Evolutionary conservation across 2,113 vertebrate genomes (phyloP).

Genomic region (Tachycineta bicolor): DNA sequence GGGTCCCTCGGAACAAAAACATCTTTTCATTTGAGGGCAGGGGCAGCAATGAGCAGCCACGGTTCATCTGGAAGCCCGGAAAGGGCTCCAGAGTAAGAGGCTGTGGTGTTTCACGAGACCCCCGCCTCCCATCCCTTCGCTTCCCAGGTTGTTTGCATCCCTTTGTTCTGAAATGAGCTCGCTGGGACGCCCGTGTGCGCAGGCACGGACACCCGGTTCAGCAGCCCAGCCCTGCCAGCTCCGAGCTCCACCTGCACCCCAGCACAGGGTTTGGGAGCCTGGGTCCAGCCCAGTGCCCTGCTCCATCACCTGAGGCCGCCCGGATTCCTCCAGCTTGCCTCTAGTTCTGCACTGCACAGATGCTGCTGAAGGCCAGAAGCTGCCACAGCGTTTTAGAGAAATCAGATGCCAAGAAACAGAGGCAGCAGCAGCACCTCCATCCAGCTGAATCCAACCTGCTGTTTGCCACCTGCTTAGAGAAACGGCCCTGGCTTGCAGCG

Average conservation of each 20-base stretch:
- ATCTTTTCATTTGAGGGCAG: not conserved
- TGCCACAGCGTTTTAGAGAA: not conserved
- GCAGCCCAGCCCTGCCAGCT: not conserved
- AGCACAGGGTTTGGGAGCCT: not conserved
- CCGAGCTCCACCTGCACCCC: not conserved
- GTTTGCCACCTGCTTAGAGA: not conserved
- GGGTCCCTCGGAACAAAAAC: not conserved
- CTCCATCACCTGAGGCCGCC: not conserved
- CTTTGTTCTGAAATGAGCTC: constrained; percentile 2
- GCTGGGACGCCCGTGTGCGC: not conserved
- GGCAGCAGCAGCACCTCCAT: not conserved
- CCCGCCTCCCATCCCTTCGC: not conserved
- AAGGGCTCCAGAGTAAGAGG: not conserved
- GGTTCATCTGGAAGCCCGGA: not conserved
- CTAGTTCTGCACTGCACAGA: not conserved
- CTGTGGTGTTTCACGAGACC: not conserved
- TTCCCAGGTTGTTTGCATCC: not conserved
- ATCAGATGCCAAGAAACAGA: not conserved
- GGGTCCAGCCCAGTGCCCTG: not conserved
- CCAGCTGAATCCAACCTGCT: not conserved
- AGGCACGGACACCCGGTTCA: not conserved
- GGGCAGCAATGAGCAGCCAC: not conserved
- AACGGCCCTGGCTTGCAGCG: not conserved
- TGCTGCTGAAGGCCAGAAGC: not conserved
- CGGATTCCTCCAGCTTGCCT: not conserved